Evolutionary conservation across 2,888 invertebrate genomes (phyloP).

Genomic region (Branchipolynoe longqiensis): DNA sequence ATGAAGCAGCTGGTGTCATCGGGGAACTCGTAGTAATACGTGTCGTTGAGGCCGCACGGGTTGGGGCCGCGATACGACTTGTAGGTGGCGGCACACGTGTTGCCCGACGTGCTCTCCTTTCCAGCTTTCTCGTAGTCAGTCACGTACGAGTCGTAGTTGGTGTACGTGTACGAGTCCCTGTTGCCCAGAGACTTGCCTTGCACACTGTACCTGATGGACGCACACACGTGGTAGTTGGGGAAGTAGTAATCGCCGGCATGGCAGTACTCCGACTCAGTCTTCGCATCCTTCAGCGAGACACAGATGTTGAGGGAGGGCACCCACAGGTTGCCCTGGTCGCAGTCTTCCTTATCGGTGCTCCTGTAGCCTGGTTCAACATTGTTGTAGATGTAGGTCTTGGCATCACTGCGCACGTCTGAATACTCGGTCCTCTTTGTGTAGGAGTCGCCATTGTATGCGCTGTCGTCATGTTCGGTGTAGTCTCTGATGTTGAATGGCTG

Average conservation of each 20-base stretch:
- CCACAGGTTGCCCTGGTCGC: slow-evolving; percentile 52
- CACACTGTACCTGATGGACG: not conserved
- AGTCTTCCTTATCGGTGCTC: not conserved
- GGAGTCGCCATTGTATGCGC: not conserved
- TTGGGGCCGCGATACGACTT: slow-evolving; percentile 39
- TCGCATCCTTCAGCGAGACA: slow-evolving; percentile 2
- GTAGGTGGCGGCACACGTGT: not conserved
- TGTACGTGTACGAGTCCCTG: not conserved
- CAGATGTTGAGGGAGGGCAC: slow-evolving; percentile 39
- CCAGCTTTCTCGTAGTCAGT: not conserved
- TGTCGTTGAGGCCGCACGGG: slow-evolving; percentile 58
- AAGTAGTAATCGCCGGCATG: slow-evolving; percentile 34
- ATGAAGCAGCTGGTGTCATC: slow-evolving; percentile 70
- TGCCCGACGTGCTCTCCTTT: not conserved
- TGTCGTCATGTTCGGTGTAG: not conserved
- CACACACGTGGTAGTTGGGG: not conserved
- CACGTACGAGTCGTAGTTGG: not conserved
- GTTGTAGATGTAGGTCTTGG: not conserved
- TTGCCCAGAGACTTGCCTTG: not conserved
- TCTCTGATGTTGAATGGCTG: slow-evolving; percentile 10
- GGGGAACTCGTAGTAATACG: slow-evolving; percentile 70
- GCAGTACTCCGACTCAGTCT: slow-evolving; percentile 12
- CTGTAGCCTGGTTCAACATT: not conserved
- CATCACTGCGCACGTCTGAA: not conserved
- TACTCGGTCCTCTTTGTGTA: not conserved